These are phyloP conservation scores for Drosophila lacicola DNA, from an alignment of 2,888 invertebrate species.

Conservation along the genomic window DNA sequence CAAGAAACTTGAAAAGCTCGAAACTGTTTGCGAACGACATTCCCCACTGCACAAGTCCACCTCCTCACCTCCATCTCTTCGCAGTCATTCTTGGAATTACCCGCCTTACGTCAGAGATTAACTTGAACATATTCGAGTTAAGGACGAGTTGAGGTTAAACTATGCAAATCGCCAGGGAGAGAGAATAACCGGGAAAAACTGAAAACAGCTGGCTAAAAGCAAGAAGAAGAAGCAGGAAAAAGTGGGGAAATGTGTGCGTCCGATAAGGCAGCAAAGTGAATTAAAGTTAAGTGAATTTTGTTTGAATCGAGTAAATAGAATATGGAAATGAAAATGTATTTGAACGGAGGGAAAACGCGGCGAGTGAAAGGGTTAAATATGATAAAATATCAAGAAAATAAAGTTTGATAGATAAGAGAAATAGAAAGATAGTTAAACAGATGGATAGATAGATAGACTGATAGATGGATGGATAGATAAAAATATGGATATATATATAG, in stretches of 20 bases:
- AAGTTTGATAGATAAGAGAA: background rate
- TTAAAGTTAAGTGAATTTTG: constrained; percentile 42
- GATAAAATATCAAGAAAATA: background rate
- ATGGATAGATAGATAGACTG: no score
- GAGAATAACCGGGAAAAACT: constrained; percentile 25
- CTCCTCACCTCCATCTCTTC: background rate
- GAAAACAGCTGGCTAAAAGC: constrained; percentile 19
- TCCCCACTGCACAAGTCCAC: background rate
- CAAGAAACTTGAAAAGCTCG: constrained; percentile 14
- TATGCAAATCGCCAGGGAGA: constrained; percentile 51
- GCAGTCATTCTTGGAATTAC: background rate
- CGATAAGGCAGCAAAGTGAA: constrained; percentile 35
- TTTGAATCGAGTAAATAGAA: constrained; percentile 27
- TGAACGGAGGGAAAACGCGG: background rate
- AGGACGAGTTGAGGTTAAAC: constrained; percentile 30
- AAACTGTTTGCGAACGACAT: constrained; percentile 7
- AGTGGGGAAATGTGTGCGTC: constrained; percentile 25
- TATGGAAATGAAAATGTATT: constrained; percentile 12
- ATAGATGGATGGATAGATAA: no score
- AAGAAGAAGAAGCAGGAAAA: constrained; percentile 2
- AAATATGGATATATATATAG: background rate
- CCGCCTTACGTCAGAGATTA: constrained; percentile 45
- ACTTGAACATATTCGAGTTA: constrained; percentile 55
- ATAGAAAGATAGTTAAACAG: no score
- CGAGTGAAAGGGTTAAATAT: background rate